Base-by-base conservation (phyloP, 2,113 vertebrate genomes). In the Dicrurus megarhynchus region DNA sequence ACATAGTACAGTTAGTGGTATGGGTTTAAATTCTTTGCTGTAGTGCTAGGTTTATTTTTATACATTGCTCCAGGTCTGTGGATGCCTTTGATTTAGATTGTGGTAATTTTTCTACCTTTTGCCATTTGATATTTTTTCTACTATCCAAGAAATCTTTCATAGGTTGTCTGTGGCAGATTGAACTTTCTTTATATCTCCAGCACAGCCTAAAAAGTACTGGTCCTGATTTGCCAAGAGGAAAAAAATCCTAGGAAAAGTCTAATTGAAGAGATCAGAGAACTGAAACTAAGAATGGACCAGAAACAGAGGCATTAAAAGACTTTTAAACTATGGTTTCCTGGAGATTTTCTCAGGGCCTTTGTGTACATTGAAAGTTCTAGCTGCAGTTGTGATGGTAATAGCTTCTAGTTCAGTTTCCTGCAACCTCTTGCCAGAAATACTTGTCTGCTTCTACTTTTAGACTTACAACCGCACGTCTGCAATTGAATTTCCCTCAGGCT, bases 361-460 rank as follows among this genome's bases (percentile, higher is more conserved):
- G n/a, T 39, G 24, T 55, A 75, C 64, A 60, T 23, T 90, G 83
- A 68, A 92, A 92, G 83, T 89, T 97, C 91, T 90, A 93, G 56
- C 46, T 81, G 73, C 42, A 70, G 52, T 89, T 78, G 57, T 95
- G 56, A 74, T 71, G 26, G 60, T 92, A 92, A 96, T 92, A 95
- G 87, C 91, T 96, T 92, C 94, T 93, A 96, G 79, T 81, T 84
- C 88, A 49, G 84, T 71, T 91, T 95, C 89, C 76, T 90, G 23
- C 83, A 86, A 88, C 35, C 49, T 75, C 39, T 89, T 81, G 57
- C 76, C 76, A 95, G 89, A 93, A 95, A 93, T 92, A 92, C 60
- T 86, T 95, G 39, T 71, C 76, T 94, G 32, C 50, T 93, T 93
- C 94, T 96, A 95, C 95, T 96, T 94, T 91, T 95, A 93, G 89